Percentiles rank a stretch among this genome's conserved stretches.
Evolutionary conservation across 2,113 vertebrate species (phyloP).

Genomic region (Serilophus lunatus): DNA sequence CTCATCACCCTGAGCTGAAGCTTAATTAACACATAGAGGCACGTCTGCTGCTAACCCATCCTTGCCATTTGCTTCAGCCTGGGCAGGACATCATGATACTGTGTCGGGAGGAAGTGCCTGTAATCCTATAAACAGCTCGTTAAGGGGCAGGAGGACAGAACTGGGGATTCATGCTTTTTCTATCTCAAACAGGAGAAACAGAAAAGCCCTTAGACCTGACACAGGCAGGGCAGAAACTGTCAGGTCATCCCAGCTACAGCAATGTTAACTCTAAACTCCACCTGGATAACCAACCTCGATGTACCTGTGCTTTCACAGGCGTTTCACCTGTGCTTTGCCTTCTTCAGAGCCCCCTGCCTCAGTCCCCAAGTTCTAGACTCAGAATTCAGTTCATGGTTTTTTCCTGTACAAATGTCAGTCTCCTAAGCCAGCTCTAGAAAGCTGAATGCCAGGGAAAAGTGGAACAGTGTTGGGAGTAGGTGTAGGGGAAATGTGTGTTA

Average conservation of each 20-base stretch:
- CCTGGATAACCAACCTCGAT: background rate
- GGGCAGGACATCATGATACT: background rate
- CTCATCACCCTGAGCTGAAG: background rate
- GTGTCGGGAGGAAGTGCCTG: fast-evolving
- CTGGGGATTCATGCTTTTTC: background rate
- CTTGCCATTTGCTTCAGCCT: background rate
- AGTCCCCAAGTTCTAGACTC: background rate
- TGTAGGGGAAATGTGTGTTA: background rate
- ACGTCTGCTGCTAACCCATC: background rate
- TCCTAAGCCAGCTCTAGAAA: background rate
- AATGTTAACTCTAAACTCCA: background rate
- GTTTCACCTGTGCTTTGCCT: background rate
- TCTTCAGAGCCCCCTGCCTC: background rate
- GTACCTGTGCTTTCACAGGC: background rate
- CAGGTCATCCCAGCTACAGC: background rate
- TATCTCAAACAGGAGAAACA: background rate
- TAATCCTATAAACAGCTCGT: background rate
- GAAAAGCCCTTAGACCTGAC: background rate
- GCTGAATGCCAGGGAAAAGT: background rate
- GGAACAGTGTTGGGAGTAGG: background rate
- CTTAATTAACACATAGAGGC: constrained; percentile 52
- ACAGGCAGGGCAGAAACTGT: background rate
- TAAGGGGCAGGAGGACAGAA: background rate
- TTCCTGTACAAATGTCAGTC: background rate
- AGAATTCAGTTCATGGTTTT: background rate